Conservation (phyloP, 2,113 vertebrate genomes). For the Tichodroma muraria region DNA sequence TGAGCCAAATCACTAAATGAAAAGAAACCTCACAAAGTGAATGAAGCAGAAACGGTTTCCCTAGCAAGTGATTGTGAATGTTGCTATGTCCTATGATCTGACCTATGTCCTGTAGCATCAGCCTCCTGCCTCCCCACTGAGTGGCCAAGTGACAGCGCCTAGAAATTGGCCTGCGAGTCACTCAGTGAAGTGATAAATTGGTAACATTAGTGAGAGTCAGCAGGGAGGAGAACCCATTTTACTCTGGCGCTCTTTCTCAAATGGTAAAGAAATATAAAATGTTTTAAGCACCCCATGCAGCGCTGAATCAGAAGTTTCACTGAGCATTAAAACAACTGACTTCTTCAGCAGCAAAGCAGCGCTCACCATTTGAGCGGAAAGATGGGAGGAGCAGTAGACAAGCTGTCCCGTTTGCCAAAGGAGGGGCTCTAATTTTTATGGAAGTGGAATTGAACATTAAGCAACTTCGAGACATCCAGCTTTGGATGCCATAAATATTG, state of each 20-base stretch:
- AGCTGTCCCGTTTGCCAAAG: neutral
- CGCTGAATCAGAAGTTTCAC: neutral
- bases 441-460: slow-evolving; percentile 45
- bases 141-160: neutral
- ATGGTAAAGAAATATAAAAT: neutral
- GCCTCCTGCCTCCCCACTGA: neutral
- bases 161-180: neutral
- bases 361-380: neutral
- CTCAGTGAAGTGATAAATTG: neutral
- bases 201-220: neutral
- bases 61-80: neutral
- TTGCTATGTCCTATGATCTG: too few species aligned
- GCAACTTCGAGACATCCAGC: slow-evolving; percentile 40
- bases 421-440: slow-evolving; percentile 48
- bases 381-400: neutral
- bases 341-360: neutral
- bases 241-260: neutral
- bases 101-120: too few species aligned
- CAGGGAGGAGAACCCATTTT: neutral
- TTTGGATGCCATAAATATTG: slow-evolving; percentile 51
- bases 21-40: neutral
- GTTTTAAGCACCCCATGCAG: neutral
- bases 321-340: neutral
- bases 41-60: neutral
- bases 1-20: neutral